Evolutionary conservation across 2,113 vertebrate species (phyloP), one percentile per base, ranked within the genome.

Genomic region (Xiphorhynchus elegans): DNA sequence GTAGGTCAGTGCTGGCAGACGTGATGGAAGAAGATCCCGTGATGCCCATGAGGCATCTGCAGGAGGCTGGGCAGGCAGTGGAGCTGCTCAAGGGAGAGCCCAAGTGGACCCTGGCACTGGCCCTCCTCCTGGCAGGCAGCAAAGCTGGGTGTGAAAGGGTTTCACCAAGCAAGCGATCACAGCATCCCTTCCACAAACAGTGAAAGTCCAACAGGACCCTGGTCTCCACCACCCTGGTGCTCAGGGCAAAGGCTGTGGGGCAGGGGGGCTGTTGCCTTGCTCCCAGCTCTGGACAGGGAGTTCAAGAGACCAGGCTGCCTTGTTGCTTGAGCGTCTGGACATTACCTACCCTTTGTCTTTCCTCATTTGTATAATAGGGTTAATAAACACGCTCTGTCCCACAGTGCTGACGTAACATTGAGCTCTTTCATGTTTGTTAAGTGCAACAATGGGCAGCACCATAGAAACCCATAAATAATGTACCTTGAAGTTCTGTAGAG

Each of bases 341-440:
- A 58, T 50, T 66, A 74, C 7, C 10, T 64, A 55, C 28, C 46
- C 70, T 78, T 89, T 44, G 53, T 82, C 62, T 90, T 90, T 93
- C 81, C 78, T 94, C 73, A 26, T 93, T 92, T 95, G 85, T 49
- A 23, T 94, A 96, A 96, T 29, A 68, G 47, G 44, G 55, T 88
- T 95, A 96, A 91, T 94, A 53, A 96, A 91, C 64, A 13, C 0
- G 3, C 58, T 94, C 44, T 73, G 44, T 53, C 49, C 74, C 62
- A 84, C 67, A 56, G 50, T 73, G 64, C 62, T 95, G 92, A 96
- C 0, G n/a, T 95, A 92, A 95, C 6, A 13, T 44, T 75, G 77
- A 88, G 56, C 90, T 84, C 95, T 95, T 96, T 96, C 90, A 96
- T 93, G 94, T 93, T 91, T 64, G 56, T 26, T 77, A 80, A 63